Evolutionary conservation across 2,888 invertebrate genomes (phyloP).

Genomic region (Drosophila fulvimacula): DNA sequence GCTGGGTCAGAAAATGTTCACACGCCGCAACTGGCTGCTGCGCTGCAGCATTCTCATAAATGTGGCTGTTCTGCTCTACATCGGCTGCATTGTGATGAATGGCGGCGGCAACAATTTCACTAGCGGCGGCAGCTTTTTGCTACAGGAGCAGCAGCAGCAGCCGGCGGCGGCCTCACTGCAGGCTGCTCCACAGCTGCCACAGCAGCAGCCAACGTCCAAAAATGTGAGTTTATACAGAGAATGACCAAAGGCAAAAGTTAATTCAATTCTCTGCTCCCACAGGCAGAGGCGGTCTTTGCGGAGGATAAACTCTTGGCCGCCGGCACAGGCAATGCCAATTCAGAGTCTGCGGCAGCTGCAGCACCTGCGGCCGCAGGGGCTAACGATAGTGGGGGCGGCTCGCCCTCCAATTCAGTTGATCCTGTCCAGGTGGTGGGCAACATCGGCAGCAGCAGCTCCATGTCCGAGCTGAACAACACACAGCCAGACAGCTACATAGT

Average conservation of each 20-base stretch:
- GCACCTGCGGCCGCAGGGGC: conserved; percentile 40
- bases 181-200: conserved; percentile 49
- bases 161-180: conserved; percentile 57
- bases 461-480: conserved; percentile 74
- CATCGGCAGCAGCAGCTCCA: conserved; percentile 59
- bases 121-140: conserved; percentile 80
- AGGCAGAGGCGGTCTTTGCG: conserved; percentile 54
- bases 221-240: conserved; percentile 57
- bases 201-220: conserved; percentile 65
- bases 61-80: conserved; percentile 89
- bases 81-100: conserved; percentile 88
- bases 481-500: conserved; percentile 81
- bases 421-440: conserved; percentile 74
- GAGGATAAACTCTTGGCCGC: conserved; percentile 69
- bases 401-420: conserved; percentile 23
- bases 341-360: conserved; percentile 45
- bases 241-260: neutral
- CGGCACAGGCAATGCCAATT: conserved; percentile 39
- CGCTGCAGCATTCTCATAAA: conserved; percentile 91
- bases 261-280: neutral
- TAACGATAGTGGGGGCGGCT: conserved; percentile 58
- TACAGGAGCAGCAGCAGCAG: conserved; percentile 82
- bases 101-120: conserved; percentile 84
- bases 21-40: conserved; percentile 89
- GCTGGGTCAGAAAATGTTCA: conserved; percentile 85